Evolutionary conservation across 2,888 invertebrate species (phyloP).

Genomic region (Luperina nickerlii): DNA sequence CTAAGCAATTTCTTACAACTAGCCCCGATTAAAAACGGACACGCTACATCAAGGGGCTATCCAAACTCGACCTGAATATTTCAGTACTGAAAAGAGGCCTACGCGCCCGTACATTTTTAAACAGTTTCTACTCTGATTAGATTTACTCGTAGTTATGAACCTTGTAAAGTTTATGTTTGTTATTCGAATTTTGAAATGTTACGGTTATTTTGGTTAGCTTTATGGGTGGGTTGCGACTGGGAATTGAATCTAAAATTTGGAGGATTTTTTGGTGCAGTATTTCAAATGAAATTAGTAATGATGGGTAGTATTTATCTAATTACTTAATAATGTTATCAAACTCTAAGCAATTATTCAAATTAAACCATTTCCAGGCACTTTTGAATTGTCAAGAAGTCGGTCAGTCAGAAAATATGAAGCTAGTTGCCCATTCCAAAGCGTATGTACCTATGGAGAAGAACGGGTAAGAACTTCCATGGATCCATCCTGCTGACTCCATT

Average conservation of each 20-base stretch:
- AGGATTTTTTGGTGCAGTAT: background rate
- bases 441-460: no score
- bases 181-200: conserved; percentile 20
- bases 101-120: conserved; percentile 57
- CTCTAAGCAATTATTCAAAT: no score
- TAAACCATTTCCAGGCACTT: no score
- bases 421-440: no score
- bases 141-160: conserved; percentile 40
- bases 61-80: conserved; percentile 59
- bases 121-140: conserved; percentile 40
- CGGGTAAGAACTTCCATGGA: no score
- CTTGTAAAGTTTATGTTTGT: conserved; percentile 27
- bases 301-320: no score
- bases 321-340: background rate
- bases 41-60: conserved; percentile 23
- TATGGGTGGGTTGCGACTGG: background rate
- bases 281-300: no score
- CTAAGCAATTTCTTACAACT: conserved; percentile 34
- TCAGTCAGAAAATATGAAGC: no score
- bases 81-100: conserved; percentile 55
- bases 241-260: conserved; percentile 6
- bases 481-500: no score
- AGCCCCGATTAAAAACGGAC: conserved; percentile 37
- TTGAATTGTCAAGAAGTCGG: no score
- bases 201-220: background rate